Conservation (phyloP, 1,140 invertebrate genomes). For the Temnothorax curvispinosus region DNA sequence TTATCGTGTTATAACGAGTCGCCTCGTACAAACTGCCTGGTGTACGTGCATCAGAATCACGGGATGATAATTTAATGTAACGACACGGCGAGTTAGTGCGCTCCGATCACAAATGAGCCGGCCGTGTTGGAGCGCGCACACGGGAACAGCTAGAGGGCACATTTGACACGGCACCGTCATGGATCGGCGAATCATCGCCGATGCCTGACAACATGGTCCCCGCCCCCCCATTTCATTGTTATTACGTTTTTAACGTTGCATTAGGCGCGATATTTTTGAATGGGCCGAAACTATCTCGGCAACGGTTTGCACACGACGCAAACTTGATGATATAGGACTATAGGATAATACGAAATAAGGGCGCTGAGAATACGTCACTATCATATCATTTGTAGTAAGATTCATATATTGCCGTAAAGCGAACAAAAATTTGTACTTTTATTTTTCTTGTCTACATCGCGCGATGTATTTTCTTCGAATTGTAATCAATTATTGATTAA, state of each 20-base stretch:
- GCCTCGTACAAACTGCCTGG: conserved; percentile 67
- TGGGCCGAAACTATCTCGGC: conserved; percentile 11
- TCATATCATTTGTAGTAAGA: neutral
- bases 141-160: conserved; percentile 77
- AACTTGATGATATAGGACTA: neutral
- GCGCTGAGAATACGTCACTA: no score
- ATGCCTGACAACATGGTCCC: conserved; percentile 42
- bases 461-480: neutral
- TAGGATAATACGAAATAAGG: neutral
- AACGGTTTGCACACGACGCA: neutral
- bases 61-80: conserved; percentile 77
- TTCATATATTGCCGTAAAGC: neutral
- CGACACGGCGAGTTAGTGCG: conserved; percentile 70
- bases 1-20: conserved; percentile 76
- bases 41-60: conserved; percentile 70
- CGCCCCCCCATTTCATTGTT: conserved; percentile 51
- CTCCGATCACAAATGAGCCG: conserved; percentile 77
- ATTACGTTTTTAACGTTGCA: conserved; percentile 52
- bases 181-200: conserved; percentile 83
- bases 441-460: neutral
- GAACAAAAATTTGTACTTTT: neutral
- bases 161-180: conserved; percentile 82
- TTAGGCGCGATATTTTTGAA: conserved; percentile 41
- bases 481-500: neutral
- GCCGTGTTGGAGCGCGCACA: conserved; percentile 72